Evolutionary conservation across 2,888 invertebrate species (phyloP).

Genomic region (Polia nebulosa): DNA sequence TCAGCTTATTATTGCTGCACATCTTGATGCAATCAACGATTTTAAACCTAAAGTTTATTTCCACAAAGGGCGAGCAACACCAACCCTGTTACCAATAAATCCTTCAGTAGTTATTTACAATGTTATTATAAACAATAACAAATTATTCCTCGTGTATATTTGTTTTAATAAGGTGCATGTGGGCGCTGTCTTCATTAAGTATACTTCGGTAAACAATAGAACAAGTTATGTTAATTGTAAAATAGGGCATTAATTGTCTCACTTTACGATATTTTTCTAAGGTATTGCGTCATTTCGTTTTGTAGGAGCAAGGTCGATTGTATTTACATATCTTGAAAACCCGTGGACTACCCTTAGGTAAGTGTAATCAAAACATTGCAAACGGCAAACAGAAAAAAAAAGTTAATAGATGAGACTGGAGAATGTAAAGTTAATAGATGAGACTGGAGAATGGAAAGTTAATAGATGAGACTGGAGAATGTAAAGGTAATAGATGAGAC

Average conservation of each 20-base stretch:
- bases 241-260: constrained; percentile 35
- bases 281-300: constrained; percentile 39
- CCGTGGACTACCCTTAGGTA: background rate
- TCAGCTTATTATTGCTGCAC: constrained; percentile 19
- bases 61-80: constrained; percentile 39
- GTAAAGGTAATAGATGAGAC: too few relatives aligned
- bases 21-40: constrained; percentile 48
- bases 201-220: constrained; percentile 32
- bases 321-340: constrained; percentile 2
- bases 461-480: too few relatives aligned
- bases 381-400: background rate
- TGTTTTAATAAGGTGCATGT: constrained; percentile 49
- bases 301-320: constrained; percentile 32
- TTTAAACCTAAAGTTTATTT: constrained; percentile 30
- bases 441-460: too few relatives aligned
- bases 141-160: constrained; percentile 45
- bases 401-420: background rate
- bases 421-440: too few relatives aligned
- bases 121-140: constrained; percentile 53
- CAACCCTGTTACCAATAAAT: constrained; percentile 43
- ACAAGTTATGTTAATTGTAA: constrained; percentile 43
- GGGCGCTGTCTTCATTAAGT: constrained; percentile 26
- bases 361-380: background rate
- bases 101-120: constrained; percentile 51
- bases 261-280: constrained; percentile 36